Evolutionary conservation across 2,797 vertebrate species (phyloP).

Genomic region (Psittacula echo): DNA sequence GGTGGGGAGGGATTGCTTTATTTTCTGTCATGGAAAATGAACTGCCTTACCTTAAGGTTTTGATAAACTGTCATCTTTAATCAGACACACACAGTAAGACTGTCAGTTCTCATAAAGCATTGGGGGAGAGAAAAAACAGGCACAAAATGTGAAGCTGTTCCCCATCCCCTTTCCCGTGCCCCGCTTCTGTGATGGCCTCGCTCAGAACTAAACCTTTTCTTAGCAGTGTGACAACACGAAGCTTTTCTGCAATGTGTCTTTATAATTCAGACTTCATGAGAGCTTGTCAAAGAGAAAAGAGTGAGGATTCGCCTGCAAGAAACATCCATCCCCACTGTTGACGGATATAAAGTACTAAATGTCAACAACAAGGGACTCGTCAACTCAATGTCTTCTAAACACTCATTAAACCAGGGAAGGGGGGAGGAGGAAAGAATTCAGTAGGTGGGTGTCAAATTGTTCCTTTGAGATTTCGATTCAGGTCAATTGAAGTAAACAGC

Average conservation of each 20-base stretch:
- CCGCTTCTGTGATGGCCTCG: neutral
- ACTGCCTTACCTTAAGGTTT: slow-evolving; percentile 71
- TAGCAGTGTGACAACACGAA: neutral
- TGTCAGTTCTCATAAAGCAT: slow-evolving; percentile 65
- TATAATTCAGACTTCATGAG: neutral
- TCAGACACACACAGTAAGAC: slow-evolving; percentile 65
- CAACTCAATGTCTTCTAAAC: slow-evolving; percentile 23
- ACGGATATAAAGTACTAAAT: neutral
- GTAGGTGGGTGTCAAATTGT: neutral
- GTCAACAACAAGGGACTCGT: neutral
- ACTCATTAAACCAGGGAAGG: neutral
- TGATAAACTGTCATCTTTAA: slow-evolving; percentile 74
- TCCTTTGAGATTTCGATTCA: neutral
- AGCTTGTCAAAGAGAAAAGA: neutral
- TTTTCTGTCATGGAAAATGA: slow-evolving; percentile 73
- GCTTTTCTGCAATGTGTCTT: neutral
- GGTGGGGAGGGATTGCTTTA: neutral
- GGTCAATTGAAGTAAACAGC: neutral
- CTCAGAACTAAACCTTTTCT: slow-evolving; percentile 3
- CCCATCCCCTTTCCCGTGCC: neutral
- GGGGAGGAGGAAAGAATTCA: neutral
- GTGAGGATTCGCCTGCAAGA: neutral
- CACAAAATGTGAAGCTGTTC: slow-evolving; percentile 24
- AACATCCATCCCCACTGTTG: neutral
- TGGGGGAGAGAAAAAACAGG: neutral